phyloP scores from a whole-genome alignment of 2,113 vertebrate genomes.

The Gallinago undulata region DNA sequence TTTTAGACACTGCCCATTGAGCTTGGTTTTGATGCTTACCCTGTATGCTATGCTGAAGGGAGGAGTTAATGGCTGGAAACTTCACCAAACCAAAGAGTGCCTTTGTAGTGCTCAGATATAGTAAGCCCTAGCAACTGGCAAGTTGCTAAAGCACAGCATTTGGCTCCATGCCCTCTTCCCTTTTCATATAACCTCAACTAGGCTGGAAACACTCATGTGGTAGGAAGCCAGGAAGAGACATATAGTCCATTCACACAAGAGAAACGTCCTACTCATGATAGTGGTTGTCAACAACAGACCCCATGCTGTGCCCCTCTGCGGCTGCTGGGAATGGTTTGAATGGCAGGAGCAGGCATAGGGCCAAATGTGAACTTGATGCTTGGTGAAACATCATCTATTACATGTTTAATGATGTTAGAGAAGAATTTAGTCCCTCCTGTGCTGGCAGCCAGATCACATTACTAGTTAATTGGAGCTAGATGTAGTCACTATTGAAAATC shows the following conservation, averaged over 20 bases:
- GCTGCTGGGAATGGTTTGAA: not conserved
- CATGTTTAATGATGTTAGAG: not conserved
- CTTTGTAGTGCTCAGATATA: not conserved
- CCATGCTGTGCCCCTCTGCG: not conserved
- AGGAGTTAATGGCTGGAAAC: not conserved
- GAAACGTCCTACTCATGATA: not conserved
- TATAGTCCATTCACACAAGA: not conserved
- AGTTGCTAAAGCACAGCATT: slow-evolving; percentile 14
- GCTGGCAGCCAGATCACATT: slow-evolving; percentile 29
- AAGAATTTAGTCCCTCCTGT: slow-evolving; percentile 14
- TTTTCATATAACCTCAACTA: not conserved
- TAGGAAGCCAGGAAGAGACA: not conserved
- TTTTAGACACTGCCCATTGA: not conserved
- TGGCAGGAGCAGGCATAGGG: not conserved
- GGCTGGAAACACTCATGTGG: not conserved
- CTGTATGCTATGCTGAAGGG: not conserved
- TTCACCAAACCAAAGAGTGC: not conserved
- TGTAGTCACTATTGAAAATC: slow-evolving; percentile 17
- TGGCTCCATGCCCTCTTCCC: not conserved
- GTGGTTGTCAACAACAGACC: not conserved
- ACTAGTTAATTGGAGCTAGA: not conserved
- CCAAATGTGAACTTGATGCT: not conserved
- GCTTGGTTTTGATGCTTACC: not conserved
- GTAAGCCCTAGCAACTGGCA: not conserved
- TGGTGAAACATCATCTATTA: not conserved